Evolutionary conservation across 2,113 vertebrate genomes (phyloP).

Genomic region (Mesitornis unicolor): DNA sequence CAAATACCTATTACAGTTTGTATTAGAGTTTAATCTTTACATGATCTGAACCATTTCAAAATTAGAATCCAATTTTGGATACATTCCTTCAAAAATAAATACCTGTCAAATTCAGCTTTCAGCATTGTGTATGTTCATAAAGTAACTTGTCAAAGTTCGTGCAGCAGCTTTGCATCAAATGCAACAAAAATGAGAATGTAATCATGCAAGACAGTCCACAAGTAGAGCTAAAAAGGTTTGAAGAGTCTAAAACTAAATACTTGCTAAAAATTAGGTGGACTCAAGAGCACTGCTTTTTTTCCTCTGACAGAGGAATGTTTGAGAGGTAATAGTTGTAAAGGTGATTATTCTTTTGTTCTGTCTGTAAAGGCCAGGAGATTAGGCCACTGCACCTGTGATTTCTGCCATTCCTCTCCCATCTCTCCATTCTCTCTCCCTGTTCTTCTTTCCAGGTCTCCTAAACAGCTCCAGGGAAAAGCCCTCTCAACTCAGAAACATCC

Average conservation of each 20-base stretch:
- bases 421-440: slow-evolving; percentile 14
- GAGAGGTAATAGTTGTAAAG: slow-evolving; percentile 29
- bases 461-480: slow-evolving; percentile 51
- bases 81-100: neutral
- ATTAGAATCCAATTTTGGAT: neutral
- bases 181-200: neutral
- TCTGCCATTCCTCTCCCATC: slow-evolving; percentile 28
- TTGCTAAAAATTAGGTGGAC: neutral
- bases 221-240: neutral
- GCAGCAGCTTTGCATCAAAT: neutral
- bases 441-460: slow-evolving; percentile 58
- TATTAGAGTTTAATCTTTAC: neutral
- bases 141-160: neutral
- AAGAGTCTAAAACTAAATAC: neutral
- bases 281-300: neutral
- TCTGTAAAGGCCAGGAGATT: slow-evolving; percentile 70
- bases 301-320: slow-evolving; percentile 46
- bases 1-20: neutral
- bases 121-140: neutral
- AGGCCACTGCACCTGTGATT: slow-evolving; percentile 72
- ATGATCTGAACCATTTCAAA: neutral
- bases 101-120: neutral
- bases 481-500: slow-evolving; percentile 72
- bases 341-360: slow-evolving; percentile 55
- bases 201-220: neutral